Conservation (phyloP, 1,140 invertebrate species). For the Eumaeus atala region DNA sequence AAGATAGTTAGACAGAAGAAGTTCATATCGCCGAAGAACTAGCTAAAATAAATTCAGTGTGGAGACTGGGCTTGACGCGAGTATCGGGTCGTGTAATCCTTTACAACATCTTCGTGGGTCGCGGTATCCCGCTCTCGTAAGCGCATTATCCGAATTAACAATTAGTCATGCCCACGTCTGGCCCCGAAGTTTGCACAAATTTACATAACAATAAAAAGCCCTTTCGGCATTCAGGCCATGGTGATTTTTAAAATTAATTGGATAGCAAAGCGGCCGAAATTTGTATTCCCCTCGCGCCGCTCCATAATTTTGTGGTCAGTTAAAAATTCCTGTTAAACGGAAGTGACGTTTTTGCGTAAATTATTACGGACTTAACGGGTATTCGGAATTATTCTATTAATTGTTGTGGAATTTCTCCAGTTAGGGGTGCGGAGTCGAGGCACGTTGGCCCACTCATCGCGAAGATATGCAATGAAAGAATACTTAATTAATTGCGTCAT, state of each 20-base stretch:
- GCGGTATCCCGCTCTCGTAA: constrained; percentile 57
- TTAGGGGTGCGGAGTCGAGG: too few relatives aligned
- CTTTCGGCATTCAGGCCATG: constrained; percentile 37
- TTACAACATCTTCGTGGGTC: constrained; percentile 42
- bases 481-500: too few relatives aligned
- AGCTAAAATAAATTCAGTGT: too few relatives aligned
- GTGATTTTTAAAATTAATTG: constrained; percentile 72
- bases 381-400: constrained; percentile 1
- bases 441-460: too few relatives aligned
- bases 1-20: too few relatives aligned
- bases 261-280: constrained; percentile 62
- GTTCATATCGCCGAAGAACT: too few relatives aligned
- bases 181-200: constrained; percentile 65
- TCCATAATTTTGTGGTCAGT: constrained; percentile 37
- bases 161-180: constrained; percentile 70
- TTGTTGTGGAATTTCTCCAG: neutral
- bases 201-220: constrained; percentile 71
- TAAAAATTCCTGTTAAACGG: constrained; percentile 18
- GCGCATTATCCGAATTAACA: constrained; percentile 72
- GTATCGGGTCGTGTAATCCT: constrained; percentile 40
- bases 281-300: constrained; percentile 38
- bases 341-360: constrained; percentile 22
- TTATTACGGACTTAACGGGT: constrained; percentile 14
- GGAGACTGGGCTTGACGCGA: too few relatives aligned
- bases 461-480: too few relatives aligned